phyloP scores from a whole-genome alignment of 2,888 invertebrate genomes.

The Barypeithes pellucidus region DNA sequence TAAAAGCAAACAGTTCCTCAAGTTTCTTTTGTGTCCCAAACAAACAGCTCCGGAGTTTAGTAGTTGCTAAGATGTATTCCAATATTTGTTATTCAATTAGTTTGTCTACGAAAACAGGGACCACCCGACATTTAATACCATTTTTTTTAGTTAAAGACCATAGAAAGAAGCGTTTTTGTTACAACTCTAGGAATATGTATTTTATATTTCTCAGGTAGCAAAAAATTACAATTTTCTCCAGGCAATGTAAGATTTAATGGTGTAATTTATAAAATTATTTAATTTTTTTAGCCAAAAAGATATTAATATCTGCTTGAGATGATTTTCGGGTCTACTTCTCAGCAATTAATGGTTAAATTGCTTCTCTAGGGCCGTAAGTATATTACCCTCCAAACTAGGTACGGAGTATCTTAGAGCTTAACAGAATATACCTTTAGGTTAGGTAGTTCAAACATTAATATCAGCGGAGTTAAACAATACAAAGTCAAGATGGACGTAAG shows the following conservation, averaged over 20 bases:
- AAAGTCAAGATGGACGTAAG: conserved; percentile 21
- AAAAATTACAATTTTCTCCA: too few relatives aligned
- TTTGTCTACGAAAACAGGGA: conserved; percentile 41
- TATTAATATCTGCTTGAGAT: too few relatives aligned
- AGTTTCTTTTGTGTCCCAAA: conserved; percentile 46
- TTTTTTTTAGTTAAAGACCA: conserved; percentile 1
- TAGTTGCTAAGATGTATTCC: conserved; percentile 48
- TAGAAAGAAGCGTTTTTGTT: neutral
- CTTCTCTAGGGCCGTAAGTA: neutral
- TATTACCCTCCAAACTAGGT: conserved; percentile 12
- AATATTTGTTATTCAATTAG: conserved; percentile 53
- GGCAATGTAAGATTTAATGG: too few relatives aligned
- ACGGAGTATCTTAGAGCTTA: neutral
- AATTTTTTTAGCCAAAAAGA: too few relatives aligned
- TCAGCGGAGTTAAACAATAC: conserved; percentile 15
- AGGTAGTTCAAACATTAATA: conserved; percentile 22
- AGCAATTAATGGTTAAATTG: neutral
- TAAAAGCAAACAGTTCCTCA: conserved; percentile 45
- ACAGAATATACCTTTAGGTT: conserved; percentile 8
- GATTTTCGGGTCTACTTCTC: neutral
- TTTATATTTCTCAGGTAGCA: too few relatives aligned
- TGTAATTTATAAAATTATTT: too few relatives aligned
- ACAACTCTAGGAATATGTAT: too few relatives aligned
- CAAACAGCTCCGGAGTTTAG: conserved; percentile 46
- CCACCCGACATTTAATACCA: conserved; percentile 37